Base-by-base conservation (phyloP, 2,888 invertebrate genomes). In the Drosophila differens region DNA sequence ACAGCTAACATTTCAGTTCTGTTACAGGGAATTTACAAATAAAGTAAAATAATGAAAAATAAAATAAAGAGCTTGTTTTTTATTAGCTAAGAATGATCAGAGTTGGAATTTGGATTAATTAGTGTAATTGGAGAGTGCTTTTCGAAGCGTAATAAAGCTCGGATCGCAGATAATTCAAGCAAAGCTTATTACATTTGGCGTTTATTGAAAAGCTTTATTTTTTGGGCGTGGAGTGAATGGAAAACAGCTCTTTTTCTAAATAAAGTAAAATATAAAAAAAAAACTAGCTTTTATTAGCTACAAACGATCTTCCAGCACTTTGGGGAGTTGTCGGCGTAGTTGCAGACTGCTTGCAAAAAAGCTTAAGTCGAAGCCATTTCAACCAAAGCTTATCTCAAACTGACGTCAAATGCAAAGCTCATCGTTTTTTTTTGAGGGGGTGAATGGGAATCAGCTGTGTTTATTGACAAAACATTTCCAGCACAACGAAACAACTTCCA, bases 391-490 rank as follows among this genome's bases (percentile, higher is more conserved):
- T 37, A 28, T 28, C 6, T 14, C 19, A 35, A 37, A 16, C 37
- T 10, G 37, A 61, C 14, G 1, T 12, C 16, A 16, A 19, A 16
- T 14, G 5, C 30, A 51, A 22, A 41, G 66, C 44, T 22, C 19
- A 12, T 6, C 1, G 19, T 16, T 49, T 14, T 54, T 28, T 3
- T 30, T 37, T 37, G 25, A 6, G 6, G 12, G 22, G n/a, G 25
- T 37, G 41, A 51, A 25, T 41, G 16, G 2, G 19, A 33, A 54
- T 33, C 51, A 70, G 53, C 30, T 52, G 16, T 54, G n/a, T 70
- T 67, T 77, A 81, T 79, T 79, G 79, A 82, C 65, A 75, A 74
- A 74, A 54, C 80, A 66, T 82, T 71, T 44, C 69, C 70, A 81
- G 30, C 65, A 74, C 67, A 77, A 74, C 77, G 52, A 28, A 35